Percentiles rank a stretch among this genome's conserved stretches.
Evolutionary conservation across 2,113 vertebrate species (phyloP).

Genomic region (Globicephala melas): DNA sequence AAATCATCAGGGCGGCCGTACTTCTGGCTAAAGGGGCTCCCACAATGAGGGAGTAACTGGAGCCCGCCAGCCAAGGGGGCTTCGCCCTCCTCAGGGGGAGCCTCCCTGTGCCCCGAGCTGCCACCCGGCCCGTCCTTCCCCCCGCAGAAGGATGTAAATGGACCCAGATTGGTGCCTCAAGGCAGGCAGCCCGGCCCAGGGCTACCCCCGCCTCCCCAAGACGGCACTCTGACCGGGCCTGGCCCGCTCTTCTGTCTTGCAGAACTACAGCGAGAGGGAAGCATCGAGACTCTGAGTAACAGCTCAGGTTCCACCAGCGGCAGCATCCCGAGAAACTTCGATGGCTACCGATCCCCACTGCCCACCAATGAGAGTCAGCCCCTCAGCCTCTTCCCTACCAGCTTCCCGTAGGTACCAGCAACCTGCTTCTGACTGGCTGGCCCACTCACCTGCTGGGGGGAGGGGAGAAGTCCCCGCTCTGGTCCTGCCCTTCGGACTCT

Average conservation of each 20-base stretch:
- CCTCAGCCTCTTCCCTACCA: slow-evolving; percentile 95
- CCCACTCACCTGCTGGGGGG: not conserved
- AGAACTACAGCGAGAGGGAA: slow-evolving; percentile 99
- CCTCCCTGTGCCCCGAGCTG: not conserved
- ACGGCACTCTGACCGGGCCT: slow-evolving; percentile 62
- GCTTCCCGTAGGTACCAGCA: slow-evolving; percentile 86
- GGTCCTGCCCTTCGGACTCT: not conserved
- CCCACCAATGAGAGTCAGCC: slow-evolving; percentile 98
- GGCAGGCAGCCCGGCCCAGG: not conserved
- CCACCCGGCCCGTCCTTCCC: not conserved
- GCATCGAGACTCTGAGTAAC: slow-evolving; percentile 99
- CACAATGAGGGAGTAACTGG: not conserved
- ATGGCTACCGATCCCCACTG: slow-evolving; percentile 95
- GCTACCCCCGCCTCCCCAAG: too few species aligned
- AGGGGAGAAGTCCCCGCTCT: not conserved
- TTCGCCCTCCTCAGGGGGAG: not conserved
- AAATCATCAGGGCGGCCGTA: not conserved
- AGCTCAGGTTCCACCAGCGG: slow-evolving; percentile 98
- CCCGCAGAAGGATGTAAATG: not conserved
- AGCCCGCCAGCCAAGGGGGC: not conserved
- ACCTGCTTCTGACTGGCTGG: slow-evolving; percentile 34
- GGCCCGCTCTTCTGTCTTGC: slow-evolving; percentile 80
- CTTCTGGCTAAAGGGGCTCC: not conserved
- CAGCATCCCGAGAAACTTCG: slow-evolving; percentile 97
- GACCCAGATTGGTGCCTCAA: not conserved